phyloP scores from a whole-genome alignment of 2,113 vertebrate species.

The Microtus montanus region DNA sequence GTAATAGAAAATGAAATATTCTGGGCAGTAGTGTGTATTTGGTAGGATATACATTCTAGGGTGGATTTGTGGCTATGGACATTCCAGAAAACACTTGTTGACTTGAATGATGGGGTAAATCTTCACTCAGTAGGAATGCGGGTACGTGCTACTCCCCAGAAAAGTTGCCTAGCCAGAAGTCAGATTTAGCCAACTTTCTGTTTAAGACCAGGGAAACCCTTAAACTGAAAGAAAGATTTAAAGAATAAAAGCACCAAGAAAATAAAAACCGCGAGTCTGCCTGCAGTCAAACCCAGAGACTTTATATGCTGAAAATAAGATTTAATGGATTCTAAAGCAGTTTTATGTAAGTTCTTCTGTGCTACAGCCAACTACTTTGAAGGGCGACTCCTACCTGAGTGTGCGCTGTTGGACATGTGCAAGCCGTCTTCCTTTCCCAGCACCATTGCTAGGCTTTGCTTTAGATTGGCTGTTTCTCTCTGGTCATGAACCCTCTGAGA shows the following conservation, averaged over 20 bases:
- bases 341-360: slow-evolving; percentile 24
- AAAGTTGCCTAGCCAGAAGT: background rate
- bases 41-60: background rate
- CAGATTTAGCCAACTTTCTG: background rate
- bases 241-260: background rate
- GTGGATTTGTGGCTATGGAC: background rate
- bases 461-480: background rate
- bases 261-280: slow-evolving; percentile 6
- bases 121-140: background rate
- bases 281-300: background rate
- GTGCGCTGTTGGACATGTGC: background rate
- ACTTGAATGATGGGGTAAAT: background rate
- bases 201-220: background rate
- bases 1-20: slow-evolving; percentile 9
- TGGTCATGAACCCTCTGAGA: slow-evolving; percentile 7
- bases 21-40: background rate
- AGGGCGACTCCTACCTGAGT: slow-evolving; percentile 66
- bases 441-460: background rate
- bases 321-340: slow-evolving; percentile 69
- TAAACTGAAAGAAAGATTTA: background rate
- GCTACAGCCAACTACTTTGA: background rate
- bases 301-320: slow-evolving; percentile 67
- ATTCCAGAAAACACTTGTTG: background rate
- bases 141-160: background rate
- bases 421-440: background rate